Evolutionary conservation across 2,888 invertebrate genomes (phyloP).

Genomic region (Phania funesta): DNA sequence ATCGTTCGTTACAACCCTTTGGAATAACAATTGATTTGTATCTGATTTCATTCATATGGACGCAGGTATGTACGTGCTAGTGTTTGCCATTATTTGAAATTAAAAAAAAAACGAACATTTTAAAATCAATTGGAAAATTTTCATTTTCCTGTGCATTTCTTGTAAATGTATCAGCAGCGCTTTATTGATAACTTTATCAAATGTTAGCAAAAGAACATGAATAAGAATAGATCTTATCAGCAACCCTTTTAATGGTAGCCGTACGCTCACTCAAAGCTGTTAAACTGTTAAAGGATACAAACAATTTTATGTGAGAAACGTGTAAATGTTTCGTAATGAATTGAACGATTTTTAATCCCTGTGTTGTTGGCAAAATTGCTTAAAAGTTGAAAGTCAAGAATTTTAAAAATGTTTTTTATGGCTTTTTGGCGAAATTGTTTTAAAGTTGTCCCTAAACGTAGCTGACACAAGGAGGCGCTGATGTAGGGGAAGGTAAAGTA

Average conservation of each 20-base stretch:
- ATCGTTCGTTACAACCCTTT: slow-evolving; percentile 34
- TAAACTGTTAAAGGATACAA: slow-evolving; percentile 8
- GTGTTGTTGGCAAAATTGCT: neutral
- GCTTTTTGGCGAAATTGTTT: neutral
- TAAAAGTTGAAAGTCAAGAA: neutral
- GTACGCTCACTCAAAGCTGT: neutral
- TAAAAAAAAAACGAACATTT: slow-evolving; percentile 17
- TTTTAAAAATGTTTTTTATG: neutral
- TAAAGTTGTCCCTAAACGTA: no score
- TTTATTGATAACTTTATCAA: slow-evolving; percentile 27
- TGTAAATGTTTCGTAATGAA: slow-evolving; percentile 20
- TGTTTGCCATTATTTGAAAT: slow-evolving; percentile 2
- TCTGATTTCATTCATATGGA: neutral
- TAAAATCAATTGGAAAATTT: slow-evolving; percentile 27
- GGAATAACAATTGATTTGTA: slow-evolving; percentile 33
- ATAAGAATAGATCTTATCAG: slow-evolving; percentile 25
- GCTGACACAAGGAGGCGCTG: no score
- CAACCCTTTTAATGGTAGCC: slow-evolving; percentile 20
- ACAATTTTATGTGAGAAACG: slow-evolving; percentile 39
- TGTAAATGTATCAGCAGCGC: neutral
- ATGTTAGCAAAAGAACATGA: neutral
- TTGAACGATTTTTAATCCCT: neutral
- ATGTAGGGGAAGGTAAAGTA: no score
- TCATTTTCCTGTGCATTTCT: neutral
- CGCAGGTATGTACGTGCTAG: neutral